phyloP scores from a whole-genome alignment of 2,888 invertebrate species.

The Lobophora halterata region DNA sequence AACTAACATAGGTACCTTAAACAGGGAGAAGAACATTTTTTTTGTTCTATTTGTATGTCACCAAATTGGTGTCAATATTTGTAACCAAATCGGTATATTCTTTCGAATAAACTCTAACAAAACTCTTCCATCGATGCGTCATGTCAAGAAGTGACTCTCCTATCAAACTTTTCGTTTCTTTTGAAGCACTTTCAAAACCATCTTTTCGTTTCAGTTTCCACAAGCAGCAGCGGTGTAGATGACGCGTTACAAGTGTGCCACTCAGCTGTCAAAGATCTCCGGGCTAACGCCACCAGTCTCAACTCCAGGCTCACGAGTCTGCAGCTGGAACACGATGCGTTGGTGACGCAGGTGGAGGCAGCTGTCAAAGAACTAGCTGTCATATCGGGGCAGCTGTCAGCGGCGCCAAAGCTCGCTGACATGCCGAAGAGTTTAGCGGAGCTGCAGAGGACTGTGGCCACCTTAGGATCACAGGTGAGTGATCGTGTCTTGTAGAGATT shows the following conservation, averaged over 20 bases:
- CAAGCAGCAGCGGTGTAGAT: slow-evolving; percentile 85
- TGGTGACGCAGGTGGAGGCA: slow-evolving; percentile 56
- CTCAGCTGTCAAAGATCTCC: slow-evolving; percentile 83
- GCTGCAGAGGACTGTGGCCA: slow-evolving; percentile 78
- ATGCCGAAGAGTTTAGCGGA: slow-evolving; percentile 79
- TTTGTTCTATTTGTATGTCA: too few relatives aligned
- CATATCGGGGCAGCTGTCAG: slow-evolving; percentile 80
- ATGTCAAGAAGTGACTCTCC: background rate
- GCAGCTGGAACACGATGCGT: slow-evolving; percentile 74
- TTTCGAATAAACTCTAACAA: too few relatives aligned
- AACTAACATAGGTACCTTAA: too few relatives aligned
- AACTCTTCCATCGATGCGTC: too few relatives aligned
- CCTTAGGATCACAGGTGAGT: slow-evolving; percentile 81
- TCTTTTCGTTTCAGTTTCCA: slow-evolving; percentile 75
- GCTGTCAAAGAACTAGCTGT: slow-evolving; percentile 71
- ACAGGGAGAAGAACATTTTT: too few relatives aligned
- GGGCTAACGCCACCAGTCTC: slow-evolving; percentile 84
- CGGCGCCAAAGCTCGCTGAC: slow-evolving; percentile 81
- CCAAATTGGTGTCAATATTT: too few relatives aligned
- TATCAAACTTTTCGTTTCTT: background rate
- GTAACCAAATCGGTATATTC: too few relatives aligned
- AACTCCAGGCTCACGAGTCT: slow-evolving; percentile 79
- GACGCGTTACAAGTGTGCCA: slow-evolving; percentile 87
- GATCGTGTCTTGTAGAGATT: too few relatives aligned
- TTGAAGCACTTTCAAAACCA: background rate